Evolutionary conservation across 2,888 invertebrate genomes (phyloP).

Genomic region (Bugula neritina): DNA sequence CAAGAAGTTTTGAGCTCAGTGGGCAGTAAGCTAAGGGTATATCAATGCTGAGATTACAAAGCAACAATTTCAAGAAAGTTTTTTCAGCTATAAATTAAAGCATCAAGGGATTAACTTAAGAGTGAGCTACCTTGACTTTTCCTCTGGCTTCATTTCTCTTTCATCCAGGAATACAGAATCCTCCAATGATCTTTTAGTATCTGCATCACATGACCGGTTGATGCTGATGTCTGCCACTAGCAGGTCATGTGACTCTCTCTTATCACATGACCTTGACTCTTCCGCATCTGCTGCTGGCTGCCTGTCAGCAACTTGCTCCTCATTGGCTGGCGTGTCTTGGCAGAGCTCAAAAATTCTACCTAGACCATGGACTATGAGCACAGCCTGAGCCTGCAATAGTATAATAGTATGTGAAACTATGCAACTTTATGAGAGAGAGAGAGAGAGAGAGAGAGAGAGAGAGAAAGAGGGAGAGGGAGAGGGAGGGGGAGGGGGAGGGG

Average conservation of each 20-base stretch:
- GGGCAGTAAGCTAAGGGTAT: too few species aligned
- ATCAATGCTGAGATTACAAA: too few species aligned
- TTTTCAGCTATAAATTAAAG: too few species aligned
- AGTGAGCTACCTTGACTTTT: too few species aligned
- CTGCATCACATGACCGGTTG: not conserved
- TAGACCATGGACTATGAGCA: conserved; percentile 13
- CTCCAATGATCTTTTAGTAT: not conserved
- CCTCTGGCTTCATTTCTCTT: not conserved
- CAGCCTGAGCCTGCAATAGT: conserved; percentile 11
- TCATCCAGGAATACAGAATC: conserved; percentile 8
- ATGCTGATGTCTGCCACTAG: not conserved
- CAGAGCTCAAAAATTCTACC: conserved; percentile 13
- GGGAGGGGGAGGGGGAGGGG: conserved; percentile 37
- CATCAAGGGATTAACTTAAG: too few species aligned
- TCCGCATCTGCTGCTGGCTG: not conserved
- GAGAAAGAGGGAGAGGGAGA: too few species aligned
- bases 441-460: too few species aligned
- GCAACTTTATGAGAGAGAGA: too few species aligned
- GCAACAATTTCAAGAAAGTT: too few species aligned
- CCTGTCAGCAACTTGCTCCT: not conserved
- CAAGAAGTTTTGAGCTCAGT: too few species aligned
- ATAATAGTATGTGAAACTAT: too few species aligned
- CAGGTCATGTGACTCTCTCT: not conserved
- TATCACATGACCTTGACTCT: not conserved
- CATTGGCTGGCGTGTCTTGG: not conserved